A percentile compares a stretch with the other conserved stretches of the same genome.
Evolutionary conservation across 2,797 vertebrate species (phyloP).

Genomic region (Enteromius afrohamiltoni): DNA sequence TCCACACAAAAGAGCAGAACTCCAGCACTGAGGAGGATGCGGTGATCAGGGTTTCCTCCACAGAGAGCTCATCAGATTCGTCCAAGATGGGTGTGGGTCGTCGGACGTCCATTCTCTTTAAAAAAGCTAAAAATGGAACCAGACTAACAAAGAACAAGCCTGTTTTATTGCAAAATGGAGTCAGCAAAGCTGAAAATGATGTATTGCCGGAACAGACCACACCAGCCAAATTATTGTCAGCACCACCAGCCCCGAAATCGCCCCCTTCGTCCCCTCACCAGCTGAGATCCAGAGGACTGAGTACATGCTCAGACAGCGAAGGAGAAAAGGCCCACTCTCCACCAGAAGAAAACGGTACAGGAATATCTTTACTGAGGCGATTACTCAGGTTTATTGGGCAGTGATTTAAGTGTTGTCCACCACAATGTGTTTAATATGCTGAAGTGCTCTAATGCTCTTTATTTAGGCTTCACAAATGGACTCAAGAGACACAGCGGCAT

Average conservation of each 20-base stretch:
- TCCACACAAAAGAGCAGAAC: conserved; percentile 19
- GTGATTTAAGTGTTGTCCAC: conserved; percentile 12
- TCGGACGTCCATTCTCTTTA: conserved; percentile 90
- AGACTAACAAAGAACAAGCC: conserved; percentile 80
- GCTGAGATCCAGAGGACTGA: conserved; percentile 82
- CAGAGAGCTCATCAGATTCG: conserved; percentile 67
- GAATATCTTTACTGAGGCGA: neutral
- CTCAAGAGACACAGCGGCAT: conserved; percentile 78
- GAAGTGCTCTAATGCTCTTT: conserved; percentile 13
- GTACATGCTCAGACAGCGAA: conserved; percentile 77
- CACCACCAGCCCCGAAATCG: conserved; percentile 60
- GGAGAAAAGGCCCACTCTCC: conserved; percentile 77
- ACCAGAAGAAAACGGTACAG: conserved; percentile 79
- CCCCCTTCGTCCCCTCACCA: conserved; percentile 72
- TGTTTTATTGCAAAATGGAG: conserved; percentile 78
- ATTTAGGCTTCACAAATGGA: conserved; percentile 87
- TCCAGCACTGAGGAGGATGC: conserved; percentile 73
- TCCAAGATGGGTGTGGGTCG: conserved; percentile 82
- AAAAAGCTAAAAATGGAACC: conserved; percentile 91
- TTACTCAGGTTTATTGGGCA: conserved; percentile 21
- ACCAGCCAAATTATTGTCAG: conserved; percentile 58
- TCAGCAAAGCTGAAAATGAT: conserved; percentile 70
- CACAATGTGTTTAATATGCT: conserved; percentile 4
- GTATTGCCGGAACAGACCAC: conserved; percentile 53
- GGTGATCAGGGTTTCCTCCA: conserved; percentile 77